Evolutionary conservation across 2,888 invertebrate genomes (phyloP).

Genomic region (Drosophila pullipes): DNA sequence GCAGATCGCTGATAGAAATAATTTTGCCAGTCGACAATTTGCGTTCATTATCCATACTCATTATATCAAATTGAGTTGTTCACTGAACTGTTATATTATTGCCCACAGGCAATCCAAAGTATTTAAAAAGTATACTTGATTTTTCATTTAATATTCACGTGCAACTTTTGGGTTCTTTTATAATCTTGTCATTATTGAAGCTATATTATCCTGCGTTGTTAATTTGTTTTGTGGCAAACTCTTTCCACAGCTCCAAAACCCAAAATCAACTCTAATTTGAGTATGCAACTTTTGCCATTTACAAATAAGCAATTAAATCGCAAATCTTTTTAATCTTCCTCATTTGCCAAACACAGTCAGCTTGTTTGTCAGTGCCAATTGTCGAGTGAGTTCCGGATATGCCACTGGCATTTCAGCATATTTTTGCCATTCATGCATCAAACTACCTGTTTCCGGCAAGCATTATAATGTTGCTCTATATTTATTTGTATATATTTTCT

Average conservation of each 20-base stretch:
- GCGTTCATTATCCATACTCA: conserved; percentile 47
- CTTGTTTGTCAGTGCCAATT: conserved; percentile 21
- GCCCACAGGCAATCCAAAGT: background rate
- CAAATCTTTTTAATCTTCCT: conserved; percentile 37
- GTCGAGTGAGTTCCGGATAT: conserved; percentile 36
- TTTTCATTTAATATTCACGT: background rate
- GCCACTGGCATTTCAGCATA: conserved; percentile 39
- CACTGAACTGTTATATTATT: conserved; percentile 15
- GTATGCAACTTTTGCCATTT: conserved; percentile 7
- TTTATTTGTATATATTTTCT: conserved; percentile 2
- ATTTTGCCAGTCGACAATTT: conserved; percentile 39
- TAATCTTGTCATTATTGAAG: background rate
- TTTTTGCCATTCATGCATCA: conserved; percentile 2
- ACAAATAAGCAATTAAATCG: conserved; percentile 22
- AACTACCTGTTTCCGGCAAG: background rate
- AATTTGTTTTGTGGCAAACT: background rate
- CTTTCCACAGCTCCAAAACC: background rate
- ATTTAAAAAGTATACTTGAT: background rate
- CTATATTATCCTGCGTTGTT: background rate
- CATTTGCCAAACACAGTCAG: conserved; percentile 1
- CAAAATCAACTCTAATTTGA: conserved; percentile 15
- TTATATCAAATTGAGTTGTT: conserved; percentile 23
- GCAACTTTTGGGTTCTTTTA: background rate
- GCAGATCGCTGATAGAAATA: conserved; percentile 14
- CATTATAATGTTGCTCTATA: background rate